Base-by-base conservation (phyloP, 2,888 invertebrate genomes). In the Agrotis clavis region DNA sequence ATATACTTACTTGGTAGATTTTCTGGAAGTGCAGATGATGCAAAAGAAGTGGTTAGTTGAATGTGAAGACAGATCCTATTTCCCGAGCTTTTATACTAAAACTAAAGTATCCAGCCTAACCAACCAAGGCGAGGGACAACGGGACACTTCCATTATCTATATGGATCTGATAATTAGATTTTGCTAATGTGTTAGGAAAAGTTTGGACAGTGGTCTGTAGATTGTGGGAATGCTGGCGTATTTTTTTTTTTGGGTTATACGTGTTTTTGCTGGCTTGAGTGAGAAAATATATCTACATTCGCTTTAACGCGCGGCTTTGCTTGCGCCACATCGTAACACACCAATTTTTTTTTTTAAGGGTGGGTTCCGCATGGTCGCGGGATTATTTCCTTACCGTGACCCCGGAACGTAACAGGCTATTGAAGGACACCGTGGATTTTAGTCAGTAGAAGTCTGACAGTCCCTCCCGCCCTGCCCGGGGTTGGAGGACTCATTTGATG, bases 21-120 rank as follows among this genome's bases (percentile, higher is more conserved):
- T 74, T 47, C 57, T 86, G 79, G 81, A 61, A 74, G 75, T 81
- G 86, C 75, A 70, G 82, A 83, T 83, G 81, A 81, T 79, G 83
- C 59, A 5, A n/a, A 47, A 6, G 82, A 84, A 68, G 84, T 69
- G 70, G 81, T 75, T 74, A 82, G 71, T 45, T 76, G 88, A 92
- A 86, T 94, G 93, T 92, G 90, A 83, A 67, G 84, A 86, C 54
- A 68, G 63, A 51, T n/a, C 56, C 54, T 50, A 66, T 68, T 72
- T 48, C 77, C 41, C 71, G 67, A 14, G 87, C 74, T 92, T 94
- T 92, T 94, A 94, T 95, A 94, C 90, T 79, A 67, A 82, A 88
- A 71, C 77, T 71, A 66, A 82, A 85, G 74, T 85, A 87, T 82
- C 81, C 74, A 85, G 67, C 60, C 78, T 86, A 94, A 92, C 89